These are phyloP conservation scores for Varanus komodoensis DNA, from an alignment of 2,113 vertebrate genomes.

Conservation along the genomic window DNA sequence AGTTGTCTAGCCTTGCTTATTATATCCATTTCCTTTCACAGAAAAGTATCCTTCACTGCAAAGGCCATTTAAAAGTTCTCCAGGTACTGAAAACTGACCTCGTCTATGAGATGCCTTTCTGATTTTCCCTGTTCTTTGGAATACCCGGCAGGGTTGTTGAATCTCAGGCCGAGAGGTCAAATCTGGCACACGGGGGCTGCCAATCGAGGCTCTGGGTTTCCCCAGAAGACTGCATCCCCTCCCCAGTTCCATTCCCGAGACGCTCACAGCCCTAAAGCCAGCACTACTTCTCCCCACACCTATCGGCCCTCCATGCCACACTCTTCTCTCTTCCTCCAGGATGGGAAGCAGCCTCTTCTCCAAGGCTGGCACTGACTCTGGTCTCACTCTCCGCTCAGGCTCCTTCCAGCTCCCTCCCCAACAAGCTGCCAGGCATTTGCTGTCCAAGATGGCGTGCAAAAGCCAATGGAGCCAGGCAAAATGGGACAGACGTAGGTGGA, in stretches of 20 bases:
- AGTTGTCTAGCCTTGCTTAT: no score
- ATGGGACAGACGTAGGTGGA: constrained; percentile 75
- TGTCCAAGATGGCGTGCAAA: constrained; percentile 74
- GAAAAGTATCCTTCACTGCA: constrained; percentile 6
- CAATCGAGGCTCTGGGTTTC: no score
- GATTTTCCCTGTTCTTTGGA: no score
- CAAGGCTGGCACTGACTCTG: constrained; percentile 62
- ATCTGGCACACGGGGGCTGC: no score
- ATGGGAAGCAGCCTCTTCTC: constrained; percentile 64
- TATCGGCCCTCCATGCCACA: constrained; percentile 8
- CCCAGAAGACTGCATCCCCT: background rate
- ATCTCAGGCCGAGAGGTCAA: no score
- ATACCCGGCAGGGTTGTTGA: no score
- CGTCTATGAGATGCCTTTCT: background rate
- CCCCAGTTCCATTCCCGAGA: background rate
- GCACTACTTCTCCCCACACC: background rate
- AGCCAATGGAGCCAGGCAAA: constrained; percentile 68
- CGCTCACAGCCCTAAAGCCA: constrained; percentile 11
- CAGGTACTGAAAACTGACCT: constrained; percentile 4
- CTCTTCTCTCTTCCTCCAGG: constrained; percentile 49
- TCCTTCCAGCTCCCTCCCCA: constrained; percentile 65
- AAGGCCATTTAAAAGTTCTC: background rate
- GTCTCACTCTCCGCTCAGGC: constrained; percentile 70
- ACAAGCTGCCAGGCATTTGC: constrained; percentile 77
- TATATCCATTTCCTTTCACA: constrained; percentile 10